These are phyloP conservation scores for Xenops minutus DNA, from an alignment of 2,797 vertebrate genomes.

Conservation along the genomic window DNA sequence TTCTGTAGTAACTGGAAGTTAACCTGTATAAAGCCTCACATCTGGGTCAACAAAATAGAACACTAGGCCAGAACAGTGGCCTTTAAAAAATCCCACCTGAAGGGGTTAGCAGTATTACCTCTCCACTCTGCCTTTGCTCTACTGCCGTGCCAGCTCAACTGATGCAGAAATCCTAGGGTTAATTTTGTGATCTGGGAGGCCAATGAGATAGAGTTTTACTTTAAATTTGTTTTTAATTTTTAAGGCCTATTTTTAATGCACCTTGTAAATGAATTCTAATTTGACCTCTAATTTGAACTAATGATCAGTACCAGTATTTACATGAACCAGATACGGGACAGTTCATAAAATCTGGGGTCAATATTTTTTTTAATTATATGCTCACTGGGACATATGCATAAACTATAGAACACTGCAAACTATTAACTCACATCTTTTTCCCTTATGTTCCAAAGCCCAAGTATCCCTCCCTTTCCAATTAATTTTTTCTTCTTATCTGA, in stretches of 20 bases:
- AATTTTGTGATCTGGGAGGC: neutral
- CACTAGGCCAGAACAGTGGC: neutral
- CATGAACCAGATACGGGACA: neutral
- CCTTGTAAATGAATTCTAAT: constrained; percentile 61
- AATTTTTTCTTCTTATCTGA: constrained; percentile 14
- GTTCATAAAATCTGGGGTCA: constrained; percentile 16
- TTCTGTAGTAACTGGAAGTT: neutral
- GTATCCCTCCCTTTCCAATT: neutral
- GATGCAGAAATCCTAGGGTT: neutral
- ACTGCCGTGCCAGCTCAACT: accelerated
- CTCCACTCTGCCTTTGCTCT: accelerated
- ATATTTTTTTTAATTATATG: constrained; percentile 28
- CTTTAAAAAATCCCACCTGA: neutral
- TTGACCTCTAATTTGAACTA: constrained; percentile 52
- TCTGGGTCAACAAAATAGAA: neutral
- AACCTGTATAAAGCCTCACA: neutral
- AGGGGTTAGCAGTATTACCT: neutral
- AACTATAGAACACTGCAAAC: neutral
- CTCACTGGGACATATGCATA: constrained; percentile 37
- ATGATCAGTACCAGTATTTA: constrained; percentile 10
- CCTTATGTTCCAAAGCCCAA: constrained; percentile 10
- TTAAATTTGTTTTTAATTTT: neutral
- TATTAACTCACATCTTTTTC: constrained; percentile 8
- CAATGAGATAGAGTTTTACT: neutral
- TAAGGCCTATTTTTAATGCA: constrained; percentile 48